Conservation (phyloP, 2,888 invertebrate species). For the Pollenia labialis region DNA sequence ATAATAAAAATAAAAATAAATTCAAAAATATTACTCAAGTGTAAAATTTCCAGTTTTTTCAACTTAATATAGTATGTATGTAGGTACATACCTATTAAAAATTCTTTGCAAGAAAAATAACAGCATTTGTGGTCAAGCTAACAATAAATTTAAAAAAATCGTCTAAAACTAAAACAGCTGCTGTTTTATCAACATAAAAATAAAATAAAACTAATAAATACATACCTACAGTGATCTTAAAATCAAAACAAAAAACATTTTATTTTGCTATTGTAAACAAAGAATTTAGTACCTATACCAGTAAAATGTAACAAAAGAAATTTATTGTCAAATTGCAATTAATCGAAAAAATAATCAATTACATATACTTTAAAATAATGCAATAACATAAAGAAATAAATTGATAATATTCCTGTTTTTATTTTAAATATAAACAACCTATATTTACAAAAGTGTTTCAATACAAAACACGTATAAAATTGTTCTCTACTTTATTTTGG, state of each 20-base stretch:
- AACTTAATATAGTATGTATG: neutral
- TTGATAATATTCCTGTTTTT: constrained; percentile 42
- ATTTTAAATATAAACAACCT: constrained; percentile 34
- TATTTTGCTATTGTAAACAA: neutral
- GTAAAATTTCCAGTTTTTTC: constrained; percentile 61
- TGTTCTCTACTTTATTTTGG: neutral
- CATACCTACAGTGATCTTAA: neutral
- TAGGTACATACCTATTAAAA: no score
- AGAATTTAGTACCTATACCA: constrained; percentile 3
- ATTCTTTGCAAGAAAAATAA: neutral
- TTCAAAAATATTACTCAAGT: constrained; percentile 20
- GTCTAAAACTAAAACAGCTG: constrained; percentile 38
- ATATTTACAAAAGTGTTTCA: constrained; percentile 19
- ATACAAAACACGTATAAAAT: neutral
- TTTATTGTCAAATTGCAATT: constrained; percentile 36
- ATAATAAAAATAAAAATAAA: constrained; percentile 24
- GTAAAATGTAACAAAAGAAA: constrained; percentile 21
- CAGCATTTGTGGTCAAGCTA: constrained; percentile 28
- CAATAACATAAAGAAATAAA: constrained; percentile 16
- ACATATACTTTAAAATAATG: constrained; percentile 6
- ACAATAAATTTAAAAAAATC: constrained; percentile 15
- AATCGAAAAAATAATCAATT: constrained; percentile 48
- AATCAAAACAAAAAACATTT: neutral
- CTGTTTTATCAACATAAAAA: constrained; percentile 22
- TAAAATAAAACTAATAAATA: neutral